These are phyloP conservation scores for Drosophila serrata DNA, from an alignment of 1,140 invertebrate genomes.

Conservation along the genomic window DNA sequence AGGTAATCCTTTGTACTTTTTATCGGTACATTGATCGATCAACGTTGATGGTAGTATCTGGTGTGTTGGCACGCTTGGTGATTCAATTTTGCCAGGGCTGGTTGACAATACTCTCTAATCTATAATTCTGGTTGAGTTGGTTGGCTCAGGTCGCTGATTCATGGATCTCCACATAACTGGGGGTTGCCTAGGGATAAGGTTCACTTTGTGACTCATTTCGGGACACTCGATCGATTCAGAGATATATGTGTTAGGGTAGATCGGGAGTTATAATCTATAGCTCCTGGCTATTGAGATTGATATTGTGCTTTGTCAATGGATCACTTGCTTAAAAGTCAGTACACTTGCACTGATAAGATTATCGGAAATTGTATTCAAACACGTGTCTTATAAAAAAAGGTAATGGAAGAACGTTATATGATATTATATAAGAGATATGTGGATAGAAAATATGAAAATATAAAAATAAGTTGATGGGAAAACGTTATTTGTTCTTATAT, in stretches of 20 bases:
- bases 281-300: slow-evolving; percentile 20
- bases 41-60: slow-evolving; percentile 3
- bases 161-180: slow-evolving; percentile 5
- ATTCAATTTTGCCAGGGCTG: slow-evolving; percentile 20
- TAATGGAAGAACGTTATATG: not conserved
- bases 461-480: too few species aligned
- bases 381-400: not conserved
- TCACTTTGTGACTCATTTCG: slow-evolving; percentile 7
- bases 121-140: not conserved
- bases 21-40: slow-evolving; percentile 33
- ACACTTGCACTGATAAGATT: slow-evolving; percentile 1
- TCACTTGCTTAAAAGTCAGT: not conserved
- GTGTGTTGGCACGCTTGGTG: slow-evolving; percentile 3
- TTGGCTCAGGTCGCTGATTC: slow-evolving; percentile 17
- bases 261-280: slow-evolving; percentile 1
- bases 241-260: slow-evolving; percentile 2
- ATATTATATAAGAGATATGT: not conserved
- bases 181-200: slow-evolving; percentile 14
- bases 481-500: too few species aligned
- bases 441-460: not conserved
- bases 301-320: not conserved
- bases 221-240: not conserved
- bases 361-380: not conserved
- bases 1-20: slow-evolving; percentile 17
- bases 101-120: not conserved